Evolutionary conservation across 2,888 invertebrate species (phyloP).

Genomic region (Eugnorisma glareosa): DNA sequence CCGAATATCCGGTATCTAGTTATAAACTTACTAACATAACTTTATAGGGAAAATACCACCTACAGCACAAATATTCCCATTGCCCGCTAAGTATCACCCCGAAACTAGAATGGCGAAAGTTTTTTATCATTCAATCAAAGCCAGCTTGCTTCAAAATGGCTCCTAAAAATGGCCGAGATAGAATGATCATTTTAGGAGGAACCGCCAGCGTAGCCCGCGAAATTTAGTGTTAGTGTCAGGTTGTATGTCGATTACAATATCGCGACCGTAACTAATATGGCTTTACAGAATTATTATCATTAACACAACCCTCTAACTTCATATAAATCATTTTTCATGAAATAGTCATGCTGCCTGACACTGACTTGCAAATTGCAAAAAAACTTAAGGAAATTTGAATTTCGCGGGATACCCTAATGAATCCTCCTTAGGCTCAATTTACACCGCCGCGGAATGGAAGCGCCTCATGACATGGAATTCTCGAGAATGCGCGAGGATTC

Average conservation of each 20-base stretch:
- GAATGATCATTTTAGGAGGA: background rate
- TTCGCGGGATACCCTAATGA: background rate
- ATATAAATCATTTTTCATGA: background rate
- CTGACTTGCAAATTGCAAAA: background rate
- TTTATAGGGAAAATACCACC: no score
- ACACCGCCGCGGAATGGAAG: no score
- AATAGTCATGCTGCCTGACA: no score
- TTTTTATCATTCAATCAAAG: background rate
- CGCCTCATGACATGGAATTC: no score
- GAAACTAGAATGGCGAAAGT: background rate
- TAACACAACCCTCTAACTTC: no score
- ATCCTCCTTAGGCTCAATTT: background rate
- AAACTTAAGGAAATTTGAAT: background rate
- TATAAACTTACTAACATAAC: no score
- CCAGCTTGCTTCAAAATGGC: background rate
- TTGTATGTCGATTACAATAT: background rate
- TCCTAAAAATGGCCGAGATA: background rate
- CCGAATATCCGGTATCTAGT: no score
- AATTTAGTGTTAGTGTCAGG: background rate
- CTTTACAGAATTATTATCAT: no score
- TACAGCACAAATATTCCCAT: background rate
- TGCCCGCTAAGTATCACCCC: background rate
- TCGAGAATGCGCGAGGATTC: no score
- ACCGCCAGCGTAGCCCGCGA: background rate
- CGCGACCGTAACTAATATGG: background rate